A percentile compares a stretch with the other conserved stretches of the same genome.
Evolutionary conservation across 2,113 vertebrate species (phyloP).

Genomic region (Melanocharis versteri): DNA sequence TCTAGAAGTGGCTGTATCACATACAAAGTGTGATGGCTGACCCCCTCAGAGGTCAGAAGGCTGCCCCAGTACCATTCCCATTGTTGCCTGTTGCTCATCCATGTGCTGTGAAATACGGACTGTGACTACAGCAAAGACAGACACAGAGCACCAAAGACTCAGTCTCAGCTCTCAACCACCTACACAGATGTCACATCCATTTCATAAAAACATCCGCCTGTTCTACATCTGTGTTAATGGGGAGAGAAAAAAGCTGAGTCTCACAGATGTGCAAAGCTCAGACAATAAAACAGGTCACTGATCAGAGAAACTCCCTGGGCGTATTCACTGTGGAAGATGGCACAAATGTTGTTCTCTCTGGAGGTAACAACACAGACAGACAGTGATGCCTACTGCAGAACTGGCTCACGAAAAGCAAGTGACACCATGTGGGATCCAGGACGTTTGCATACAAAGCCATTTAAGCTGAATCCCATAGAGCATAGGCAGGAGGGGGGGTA

Average conservation of each 20-base stretch:
- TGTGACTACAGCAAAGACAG: background rate
- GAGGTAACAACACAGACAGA: background rate
- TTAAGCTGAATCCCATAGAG: background rate
- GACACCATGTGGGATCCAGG: background rate
- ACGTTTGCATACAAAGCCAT: background rate
- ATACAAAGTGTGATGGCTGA: background rate
- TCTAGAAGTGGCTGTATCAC: background rate
- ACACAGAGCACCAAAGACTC: background rate
- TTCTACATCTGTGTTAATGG: background rate
- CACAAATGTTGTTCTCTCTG: accelerated
- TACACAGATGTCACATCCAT: background rate
- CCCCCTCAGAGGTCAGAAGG: background rate
- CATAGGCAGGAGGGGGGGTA: background rate
- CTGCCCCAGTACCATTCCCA: background rate
- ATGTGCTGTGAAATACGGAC: background rate
- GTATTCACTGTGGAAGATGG: accelerated
- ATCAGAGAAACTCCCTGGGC: background rate
- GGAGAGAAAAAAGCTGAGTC: accelerated
- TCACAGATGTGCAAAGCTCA: background rate
- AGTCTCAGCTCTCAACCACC: background rate
- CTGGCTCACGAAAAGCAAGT: accelerated
- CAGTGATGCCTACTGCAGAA: background rate
- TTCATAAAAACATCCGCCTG: background rate
- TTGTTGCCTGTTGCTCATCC: background rate
- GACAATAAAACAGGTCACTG: background rate